These are phyloP conservation scores for Festucalex cinctus DNA, from an alignment of 2,113 vertebrate species.

Conservation along the genomic window DNA sequence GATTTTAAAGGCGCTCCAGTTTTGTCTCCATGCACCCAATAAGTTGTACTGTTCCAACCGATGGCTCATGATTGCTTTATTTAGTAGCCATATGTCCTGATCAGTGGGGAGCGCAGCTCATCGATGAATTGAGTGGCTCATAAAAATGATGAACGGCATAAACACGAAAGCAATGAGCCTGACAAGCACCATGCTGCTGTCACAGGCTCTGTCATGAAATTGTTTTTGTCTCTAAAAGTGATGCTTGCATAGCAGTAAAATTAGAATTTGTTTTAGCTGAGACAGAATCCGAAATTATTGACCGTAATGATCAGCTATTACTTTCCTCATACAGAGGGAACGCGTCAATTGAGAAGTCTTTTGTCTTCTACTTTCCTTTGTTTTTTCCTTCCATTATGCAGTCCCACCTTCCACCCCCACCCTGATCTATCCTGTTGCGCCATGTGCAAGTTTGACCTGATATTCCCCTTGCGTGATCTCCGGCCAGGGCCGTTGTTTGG, in stretches of 20 bases:
- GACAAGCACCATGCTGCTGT: constrained; percentile 61
- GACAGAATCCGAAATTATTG: not conserved
- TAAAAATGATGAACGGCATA: constrained; percentile 85
- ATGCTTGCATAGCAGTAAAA: constrained; percentile 7
- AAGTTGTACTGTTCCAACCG: constrained; percentile 70
- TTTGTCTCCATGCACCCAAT: constrained; percentile 34
- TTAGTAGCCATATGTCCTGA: constrained; percentile 81
- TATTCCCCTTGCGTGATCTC: constrained; percentile 49
- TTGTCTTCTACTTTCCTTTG: constrained; percentile 11
- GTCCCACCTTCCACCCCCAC: not conserved
- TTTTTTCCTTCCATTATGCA: constrained; percentile 3
- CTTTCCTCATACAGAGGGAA: constrained; percentile 1
- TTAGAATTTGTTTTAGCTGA: not conserved
- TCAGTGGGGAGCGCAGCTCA: constrained; percentile 84
- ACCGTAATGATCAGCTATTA: not conserved
- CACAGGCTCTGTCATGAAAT: constrained; percentile 26
- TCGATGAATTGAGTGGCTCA: constrained; percentile 84
- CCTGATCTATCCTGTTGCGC: constrained; percentile 24
- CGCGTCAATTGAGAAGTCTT: not conserved
- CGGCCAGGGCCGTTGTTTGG: constrained; percentile 32
- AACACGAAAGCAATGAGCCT: constrained; percentile 74
- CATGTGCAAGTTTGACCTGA: constrained; percentile 49
- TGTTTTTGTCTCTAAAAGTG: constrained; percentile 6
- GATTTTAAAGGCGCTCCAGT: not conserved
- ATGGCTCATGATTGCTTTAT: constrained; percentile 82